Conservation (phyloP, 2,797 vertebrate species). For the Steatocranus sp. region DNA sequence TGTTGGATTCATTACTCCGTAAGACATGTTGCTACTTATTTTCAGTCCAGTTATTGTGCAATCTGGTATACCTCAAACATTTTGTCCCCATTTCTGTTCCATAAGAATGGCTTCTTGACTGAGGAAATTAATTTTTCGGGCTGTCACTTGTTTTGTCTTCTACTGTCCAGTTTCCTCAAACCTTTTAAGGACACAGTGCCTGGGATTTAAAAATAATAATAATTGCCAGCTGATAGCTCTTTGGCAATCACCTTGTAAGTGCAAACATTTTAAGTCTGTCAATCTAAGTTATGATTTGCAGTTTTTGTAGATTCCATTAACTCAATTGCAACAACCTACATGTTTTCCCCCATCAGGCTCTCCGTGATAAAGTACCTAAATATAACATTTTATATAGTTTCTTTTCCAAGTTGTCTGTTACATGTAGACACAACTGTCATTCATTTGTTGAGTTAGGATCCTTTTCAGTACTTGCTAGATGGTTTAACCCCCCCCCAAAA, state of each 20-base stretch:
- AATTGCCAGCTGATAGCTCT: background rate
- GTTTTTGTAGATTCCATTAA: background rate
- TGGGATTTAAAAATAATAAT: background rate
- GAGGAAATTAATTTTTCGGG: background rate
- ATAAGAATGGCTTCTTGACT: background rate
- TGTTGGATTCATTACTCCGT: background rate
- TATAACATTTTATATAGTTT: background rate
- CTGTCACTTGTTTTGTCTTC: background rate
- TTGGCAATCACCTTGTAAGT: background rate
- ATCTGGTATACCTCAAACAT: background rate
- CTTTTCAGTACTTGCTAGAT: background rate
- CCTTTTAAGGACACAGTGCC: background rate
- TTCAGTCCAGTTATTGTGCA: background rate
- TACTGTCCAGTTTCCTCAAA: background rate
- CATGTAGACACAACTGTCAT: background rate
- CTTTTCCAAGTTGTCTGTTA: background rate
- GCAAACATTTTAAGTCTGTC: background rate
- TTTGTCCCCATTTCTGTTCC: accelerated
- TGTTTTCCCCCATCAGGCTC: accelerated
- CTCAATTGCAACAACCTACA: background rate
- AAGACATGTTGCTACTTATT: background rate
- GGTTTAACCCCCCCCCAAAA: background rate
- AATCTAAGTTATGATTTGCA: background rate
- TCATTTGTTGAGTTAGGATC: background rate
- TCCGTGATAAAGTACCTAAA: background rate